Evolutionary conservation across 2,888 invertebrate species (phyloP).

Genomic region (Drosophila stalkeri): DNA sequence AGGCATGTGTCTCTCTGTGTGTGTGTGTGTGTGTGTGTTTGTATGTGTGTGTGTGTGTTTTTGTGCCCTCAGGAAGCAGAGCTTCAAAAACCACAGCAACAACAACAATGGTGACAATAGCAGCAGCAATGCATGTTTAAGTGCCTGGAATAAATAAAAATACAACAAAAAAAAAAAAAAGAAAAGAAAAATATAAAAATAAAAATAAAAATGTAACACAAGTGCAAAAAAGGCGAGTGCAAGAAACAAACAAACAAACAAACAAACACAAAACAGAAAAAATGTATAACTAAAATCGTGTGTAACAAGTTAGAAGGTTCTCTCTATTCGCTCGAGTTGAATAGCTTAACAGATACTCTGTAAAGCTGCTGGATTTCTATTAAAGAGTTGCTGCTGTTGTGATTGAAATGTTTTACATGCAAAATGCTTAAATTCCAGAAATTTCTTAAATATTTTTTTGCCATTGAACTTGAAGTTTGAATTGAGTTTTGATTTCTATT

Average conservation of each 20-base stretch:
- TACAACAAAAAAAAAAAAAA: background rate
- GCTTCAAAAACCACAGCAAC: conserved; percentile 21
- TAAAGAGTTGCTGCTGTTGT: background rate
- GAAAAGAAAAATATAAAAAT: conserved; percentile 20
- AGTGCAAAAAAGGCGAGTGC: conserved; percentile 65
- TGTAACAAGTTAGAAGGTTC: conserved; percentile 33
- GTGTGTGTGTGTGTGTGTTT: background rate
- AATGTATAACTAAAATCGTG: conserved; percentile 36
- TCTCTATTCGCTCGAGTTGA: background rate
- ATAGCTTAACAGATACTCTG: conserved; percentile 18
- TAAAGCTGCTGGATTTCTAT: background rate
- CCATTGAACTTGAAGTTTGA: background rate
- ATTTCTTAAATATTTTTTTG: background rate
- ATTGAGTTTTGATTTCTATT: background rate
- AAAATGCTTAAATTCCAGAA: background rate
- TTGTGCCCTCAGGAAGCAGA: conserved; percentile 8
- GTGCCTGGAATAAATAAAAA: conserved; percentile 65
- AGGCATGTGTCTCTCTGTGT: background rate
- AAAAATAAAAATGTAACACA: conserved; percentile 15
- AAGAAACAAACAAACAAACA: conserved; percentile 59
- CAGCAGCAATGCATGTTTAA: conserved; percentile 39
- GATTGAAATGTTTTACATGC: background rate
- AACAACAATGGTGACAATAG: conserved; percentile 23
- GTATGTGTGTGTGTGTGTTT: conserved; percentile 2
- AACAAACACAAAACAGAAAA: conserved; percentile 48